Evolutionary conservation across 2,888 invertebrate species (phyloP).

Genomic region (Harpalus rufipes): DNA sequence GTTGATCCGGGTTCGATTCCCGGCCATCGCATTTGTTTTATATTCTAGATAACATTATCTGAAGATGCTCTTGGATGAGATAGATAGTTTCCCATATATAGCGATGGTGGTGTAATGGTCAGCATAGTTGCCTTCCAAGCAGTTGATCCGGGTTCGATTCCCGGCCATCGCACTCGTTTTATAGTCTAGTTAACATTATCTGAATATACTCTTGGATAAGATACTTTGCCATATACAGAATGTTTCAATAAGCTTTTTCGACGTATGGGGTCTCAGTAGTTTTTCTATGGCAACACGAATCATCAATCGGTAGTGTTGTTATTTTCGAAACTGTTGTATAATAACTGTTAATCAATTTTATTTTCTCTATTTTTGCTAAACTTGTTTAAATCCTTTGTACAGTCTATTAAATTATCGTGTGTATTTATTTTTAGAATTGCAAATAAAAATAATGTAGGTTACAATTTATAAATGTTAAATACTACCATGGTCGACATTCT

Average conservation of each 20-base stretch:
- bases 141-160: conserved; percentile 78
- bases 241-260: too few relatives aligned
- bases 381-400: not conserved
- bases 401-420: not conserved
- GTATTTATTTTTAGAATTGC: too few relatives aligned
- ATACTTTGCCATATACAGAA: too few relatives aligned
- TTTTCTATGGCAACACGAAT: too few relatives aligned
- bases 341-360: too few relatives aligned
- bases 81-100: too few relatives aligned
- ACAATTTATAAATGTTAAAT: not conserved
- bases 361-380: not conserved
- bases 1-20: conserved; percentile 67
- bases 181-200: not conserved
- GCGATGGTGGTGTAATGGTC: conserved; percentile 67
- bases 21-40: conserved; percentile 63
- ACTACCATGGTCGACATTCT: not conserved
- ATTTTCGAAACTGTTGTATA: too few relatives aligned
- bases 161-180: conserved; percentile 76
- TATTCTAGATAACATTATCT: not conserved
- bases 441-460: not conserved
- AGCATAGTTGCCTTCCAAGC: conserved; percentile 67
- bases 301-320: too few relatives aligned
- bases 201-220: too few relatives aligned
- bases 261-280: too few relatives aligned
- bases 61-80: too few relatives aligned